phyloP scores from a whole-genome alignment of 2,797 vertebrate genomes.

The Astyanax mexicanus region DNA sequence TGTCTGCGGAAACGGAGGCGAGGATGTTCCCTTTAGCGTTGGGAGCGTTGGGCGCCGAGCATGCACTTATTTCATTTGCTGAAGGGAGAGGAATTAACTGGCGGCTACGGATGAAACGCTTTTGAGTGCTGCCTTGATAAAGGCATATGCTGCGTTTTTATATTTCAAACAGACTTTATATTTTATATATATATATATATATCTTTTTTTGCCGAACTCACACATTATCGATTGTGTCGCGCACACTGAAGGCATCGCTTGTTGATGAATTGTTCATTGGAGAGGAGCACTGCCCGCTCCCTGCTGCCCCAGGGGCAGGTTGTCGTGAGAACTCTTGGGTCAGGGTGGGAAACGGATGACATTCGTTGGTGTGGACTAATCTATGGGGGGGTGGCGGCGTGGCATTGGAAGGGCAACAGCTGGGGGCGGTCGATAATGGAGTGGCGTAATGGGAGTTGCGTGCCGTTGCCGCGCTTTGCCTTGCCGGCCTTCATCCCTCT shows the following conservation, averaged over 20 bases:
- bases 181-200: too few relatives aligned
- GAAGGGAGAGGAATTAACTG: neutral
- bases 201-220: constrained; percentile 3
- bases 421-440: constrained; percentile 62
- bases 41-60: too few relatives aligned
- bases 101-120: neutral
- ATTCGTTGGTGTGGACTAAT: constrained; percentile 51
- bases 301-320: constrained; percentile 50
- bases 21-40: neutral
- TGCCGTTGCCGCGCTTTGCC: constrained; percentile 25
- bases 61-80: neutral
- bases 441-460: constrained; percentile 53
- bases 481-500: constrained; percentile 47
- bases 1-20: neutral
- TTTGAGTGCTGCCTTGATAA: neutral
- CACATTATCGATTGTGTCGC: constrained; percentile 19
- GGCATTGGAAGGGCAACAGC: constrained; percentile 47
- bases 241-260: constrained; percentile 36
- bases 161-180: neutral
- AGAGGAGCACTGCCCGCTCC: constrained; percentile 41
- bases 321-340: constrained; percentile 35
- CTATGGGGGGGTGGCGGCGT: constrained; percentile 38
- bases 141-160: constrained; percentile 1
- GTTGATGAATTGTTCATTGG: constrained; percentile 56
- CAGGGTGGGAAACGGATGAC: constrained; percentile 38